Evolutionary conservation across 2,113 vertebrate genomes (phyloP), one percentile per base, ranked within the genome.

Genomic region (Vireo altiloquus): DNA sequence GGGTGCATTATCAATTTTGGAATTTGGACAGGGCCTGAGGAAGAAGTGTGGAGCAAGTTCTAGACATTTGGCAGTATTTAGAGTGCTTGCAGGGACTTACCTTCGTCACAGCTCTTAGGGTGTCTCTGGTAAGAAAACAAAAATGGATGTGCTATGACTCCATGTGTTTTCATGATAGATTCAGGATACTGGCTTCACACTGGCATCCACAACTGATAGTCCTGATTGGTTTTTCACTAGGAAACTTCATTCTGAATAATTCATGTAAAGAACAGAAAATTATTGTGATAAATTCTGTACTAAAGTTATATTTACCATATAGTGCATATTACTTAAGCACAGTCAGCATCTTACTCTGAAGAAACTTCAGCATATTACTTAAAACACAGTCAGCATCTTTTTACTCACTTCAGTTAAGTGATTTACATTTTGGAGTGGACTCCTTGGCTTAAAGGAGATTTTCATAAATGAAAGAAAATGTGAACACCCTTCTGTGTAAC

Each of bases 401-500:
- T 74, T 90, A 57, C 70, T 86, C 15, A 18, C 53, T 96, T 68
- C 40, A 61, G 70, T 82, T 83, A 83, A 87, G 61, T 78, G 63
- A 75, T 75, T 96, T 82, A 47, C 17, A 12, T 77, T 96, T 96
- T 82, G 57, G 61, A 86, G 78, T 77, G 82, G 69, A 64, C 89
- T 94, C 65, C 33, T 53, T 90, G 94, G 75, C 78, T 93, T 69
- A 87, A 82, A 82, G 46, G 20, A 76, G 82, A 85, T 91, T 95
- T 96, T 82, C 75, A 81, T 81, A 69, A 68, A 78, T 82, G 33
- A 89, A 83, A 89, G 93, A 80, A 82, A 92, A 94, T 82, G 46
- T 76, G 82, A 94, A 89, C 40, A 63, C 77, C 75, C 80, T 96
- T 96, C 76, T 83, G 63, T 96, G 83, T 96, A 95, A 95, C 95